Evolutionary conservation across 2,113 vertebrate genomes (phyloP).

Genomic region (Mungos mungo): DNA sequence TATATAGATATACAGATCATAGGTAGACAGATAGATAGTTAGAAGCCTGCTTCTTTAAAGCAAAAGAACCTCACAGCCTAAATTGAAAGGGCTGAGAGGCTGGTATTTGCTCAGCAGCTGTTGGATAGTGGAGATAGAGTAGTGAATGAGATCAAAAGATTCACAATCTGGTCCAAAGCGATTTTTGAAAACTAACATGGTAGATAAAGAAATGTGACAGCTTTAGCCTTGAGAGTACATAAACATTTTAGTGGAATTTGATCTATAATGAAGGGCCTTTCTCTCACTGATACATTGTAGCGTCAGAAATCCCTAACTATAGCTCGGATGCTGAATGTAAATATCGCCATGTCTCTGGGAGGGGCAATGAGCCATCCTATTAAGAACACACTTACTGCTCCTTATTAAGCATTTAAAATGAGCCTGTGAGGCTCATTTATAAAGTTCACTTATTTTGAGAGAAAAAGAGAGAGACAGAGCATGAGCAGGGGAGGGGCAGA

Average conservation of each 20-base stretch:
- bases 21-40: neutral
- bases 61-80: neutral
- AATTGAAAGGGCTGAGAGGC: neutral
- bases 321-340: neutral
- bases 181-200: conserved; percentile 5
- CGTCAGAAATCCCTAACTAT: neutral
- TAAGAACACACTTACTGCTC: neutral
- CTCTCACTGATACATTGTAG: neutral
- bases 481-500: no score
- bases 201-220: conserved; percentile 27
- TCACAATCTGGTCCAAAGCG: neutral
- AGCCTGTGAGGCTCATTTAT: neutral
- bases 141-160: neutral
- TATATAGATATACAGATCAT: neutral
- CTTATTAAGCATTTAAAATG: neutral
- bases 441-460: no score
- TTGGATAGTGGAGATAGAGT: neutral
- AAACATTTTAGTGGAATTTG: conserved; percentile 26
- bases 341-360: neutral
- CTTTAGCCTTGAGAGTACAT: neutral
- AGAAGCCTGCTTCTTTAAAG: neutral
- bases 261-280: neutral
- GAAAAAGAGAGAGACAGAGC: no score
- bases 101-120: neutral
- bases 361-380: neutral